These are phyloP conservation scores for Brachyhypopomus gauderio DNA, from an alignment of 2,113 vertebrate species.

Conservation along the genomic window DNA sequence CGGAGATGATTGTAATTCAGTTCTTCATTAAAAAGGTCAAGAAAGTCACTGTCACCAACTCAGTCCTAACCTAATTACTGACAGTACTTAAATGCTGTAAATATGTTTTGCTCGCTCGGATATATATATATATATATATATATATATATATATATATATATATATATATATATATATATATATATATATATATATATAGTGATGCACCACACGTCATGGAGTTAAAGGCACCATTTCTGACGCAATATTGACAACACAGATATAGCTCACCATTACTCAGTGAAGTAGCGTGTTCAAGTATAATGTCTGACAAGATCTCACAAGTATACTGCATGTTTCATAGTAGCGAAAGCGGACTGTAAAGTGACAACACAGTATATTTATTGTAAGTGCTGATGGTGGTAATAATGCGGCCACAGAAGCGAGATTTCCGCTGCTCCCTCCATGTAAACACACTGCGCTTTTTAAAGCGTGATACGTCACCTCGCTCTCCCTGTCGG, in stretches of 20 bases:
- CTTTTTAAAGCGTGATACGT: constrained; percentile 39
- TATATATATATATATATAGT: no score
- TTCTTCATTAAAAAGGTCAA: not conserved
- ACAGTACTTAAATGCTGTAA: constrained; percentile 19
- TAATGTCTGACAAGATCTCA: not conserved
- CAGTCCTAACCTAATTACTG: constrained; percentile 18
- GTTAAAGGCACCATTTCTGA: not conserved
- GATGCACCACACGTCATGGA: no score
- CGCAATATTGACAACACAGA: not conserved
- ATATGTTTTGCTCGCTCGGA: constrained; percentile 27
- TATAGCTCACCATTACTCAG: not conserved
- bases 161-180: no score
- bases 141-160: no score
- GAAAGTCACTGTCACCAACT: not conserved
- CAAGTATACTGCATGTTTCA: not conserved
- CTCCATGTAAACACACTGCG: constrained; percentile 31
- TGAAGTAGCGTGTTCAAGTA: not conserved
- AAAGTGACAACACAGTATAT: not conserved
- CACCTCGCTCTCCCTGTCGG: constrained; percentile 37
- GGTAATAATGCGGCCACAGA: not conserved
- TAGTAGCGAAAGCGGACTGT: no score
- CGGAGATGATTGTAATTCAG: not conserved
- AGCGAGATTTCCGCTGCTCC: not conserved
- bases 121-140: not conserved
- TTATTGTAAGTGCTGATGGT: not conserved